phyloP scores from a whole-genome alignment of 2,797 vertebrate genomes.

The Lepilemur septentrionalis region DNA sequence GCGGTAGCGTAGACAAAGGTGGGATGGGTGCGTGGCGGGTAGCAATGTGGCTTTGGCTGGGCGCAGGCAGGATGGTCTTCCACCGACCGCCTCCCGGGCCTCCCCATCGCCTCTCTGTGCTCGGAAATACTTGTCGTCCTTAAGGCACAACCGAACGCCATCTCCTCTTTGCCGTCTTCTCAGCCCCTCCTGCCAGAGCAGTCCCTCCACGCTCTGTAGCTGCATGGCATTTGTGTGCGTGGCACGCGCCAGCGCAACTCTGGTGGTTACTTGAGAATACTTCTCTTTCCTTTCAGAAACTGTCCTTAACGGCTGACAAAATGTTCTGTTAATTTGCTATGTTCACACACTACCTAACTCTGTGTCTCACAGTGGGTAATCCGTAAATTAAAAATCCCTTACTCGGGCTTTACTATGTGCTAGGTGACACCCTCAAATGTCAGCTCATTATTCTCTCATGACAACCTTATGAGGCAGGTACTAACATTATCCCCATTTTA shows the following conservation, averaged over 20 bases:
- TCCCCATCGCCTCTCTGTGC: not conserved
- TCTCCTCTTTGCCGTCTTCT: not conserved
- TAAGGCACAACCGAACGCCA: not conserved
- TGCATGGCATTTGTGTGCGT: accelerated
- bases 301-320: not conserved
- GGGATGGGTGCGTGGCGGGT: no score
- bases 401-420: not conserved
- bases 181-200: not conserved
- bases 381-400: not conserved
- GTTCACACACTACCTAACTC: not conserved
- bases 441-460: not conserved
- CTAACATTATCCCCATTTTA: not conserved
- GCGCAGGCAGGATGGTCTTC: accelerated
- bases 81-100: not conserved
- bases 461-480: not conserved
- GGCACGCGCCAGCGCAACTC: accelerated
- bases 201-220: accelerated
- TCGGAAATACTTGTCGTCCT: not conserved
- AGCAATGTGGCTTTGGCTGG: not conserved
- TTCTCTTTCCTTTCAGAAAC: not conserved
- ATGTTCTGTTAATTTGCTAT: not conserved
- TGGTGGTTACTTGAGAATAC: not conserved
- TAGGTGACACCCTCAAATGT: not conserved
- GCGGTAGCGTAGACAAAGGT: not conserved
- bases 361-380: not conserved